Percentiles rank a stretch among this genome's conserved stretches.
Conservation (phyloP, 2,113 vertebrate species). For the Delphinus delphis region DNA sequence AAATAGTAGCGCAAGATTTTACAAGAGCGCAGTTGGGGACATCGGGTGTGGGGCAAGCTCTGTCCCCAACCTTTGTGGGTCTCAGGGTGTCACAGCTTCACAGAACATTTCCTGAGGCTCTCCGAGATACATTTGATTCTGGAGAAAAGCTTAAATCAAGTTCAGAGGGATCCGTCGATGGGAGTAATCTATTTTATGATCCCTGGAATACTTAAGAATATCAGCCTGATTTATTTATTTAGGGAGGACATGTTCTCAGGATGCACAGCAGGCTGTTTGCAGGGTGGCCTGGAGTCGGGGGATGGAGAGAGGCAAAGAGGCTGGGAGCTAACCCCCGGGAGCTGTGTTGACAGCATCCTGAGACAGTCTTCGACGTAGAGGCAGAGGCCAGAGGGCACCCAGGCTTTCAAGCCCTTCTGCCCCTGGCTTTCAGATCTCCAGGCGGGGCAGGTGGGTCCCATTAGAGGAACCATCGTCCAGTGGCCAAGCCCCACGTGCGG, state of each 20-base stretch:
- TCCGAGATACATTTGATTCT: not conserved
- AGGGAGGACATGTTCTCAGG: not conserved
- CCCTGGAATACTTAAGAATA: not conserved
- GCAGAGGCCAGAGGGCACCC: not conserved
- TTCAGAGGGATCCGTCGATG: not conserved
- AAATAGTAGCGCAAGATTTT: not conserved
- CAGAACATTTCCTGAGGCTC: not conserved
- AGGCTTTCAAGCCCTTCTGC: not conserved
- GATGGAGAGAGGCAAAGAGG: not conserved
- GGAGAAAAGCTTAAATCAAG: not conserved
- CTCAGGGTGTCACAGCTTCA: not conserved
- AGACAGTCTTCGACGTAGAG: not conserved
- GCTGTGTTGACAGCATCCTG: not conserved
- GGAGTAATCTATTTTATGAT: not conserved
- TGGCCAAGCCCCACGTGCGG: not conserved
- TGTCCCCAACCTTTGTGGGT: not conserved
- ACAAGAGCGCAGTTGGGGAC: rapidly evolving
- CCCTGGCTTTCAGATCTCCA: not conserved
- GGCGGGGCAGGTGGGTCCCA: not conserved
- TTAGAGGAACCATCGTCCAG: not conserved
- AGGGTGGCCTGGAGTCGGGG: not conserved
- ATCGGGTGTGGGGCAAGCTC: rapidly evolving
- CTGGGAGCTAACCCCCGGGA: not conserved
- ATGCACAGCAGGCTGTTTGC: not conserved
- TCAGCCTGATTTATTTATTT: not conserved